phyloP scores from a whole-genome alignment of 2,888 invertebrate species.

The Eristalis tenax region DNA sequence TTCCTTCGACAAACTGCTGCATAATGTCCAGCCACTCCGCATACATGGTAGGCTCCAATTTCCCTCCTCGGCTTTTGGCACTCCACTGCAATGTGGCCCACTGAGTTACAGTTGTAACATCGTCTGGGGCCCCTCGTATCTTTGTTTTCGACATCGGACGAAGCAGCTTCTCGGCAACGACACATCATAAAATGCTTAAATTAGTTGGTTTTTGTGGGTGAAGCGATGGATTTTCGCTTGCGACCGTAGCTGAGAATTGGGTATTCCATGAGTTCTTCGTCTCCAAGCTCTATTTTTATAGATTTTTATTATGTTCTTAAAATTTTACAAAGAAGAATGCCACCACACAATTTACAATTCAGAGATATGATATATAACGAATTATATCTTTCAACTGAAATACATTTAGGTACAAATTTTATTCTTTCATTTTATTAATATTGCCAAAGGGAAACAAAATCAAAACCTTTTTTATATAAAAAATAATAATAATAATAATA shows the following conservation, averaged over 20 bases:
- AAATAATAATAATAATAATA: no score
- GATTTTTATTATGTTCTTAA: no score
- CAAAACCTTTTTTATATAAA: no score
- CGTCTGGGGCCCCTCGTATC: not conserved
- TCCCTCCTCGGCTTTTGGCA: slow-evolving; percentile 56
- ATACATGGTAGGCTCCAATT: slow-evolving; percentile 39
- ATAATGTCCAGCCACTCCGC: slow-evolving; percentile 39
- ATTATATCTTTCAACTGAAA: no score
- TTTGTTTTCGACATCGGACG: not conserved
- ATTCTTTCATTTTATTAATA: no score
- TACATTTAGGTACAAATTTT: no score
- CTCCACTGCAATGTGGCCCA: slow-evolving; percentile 43
- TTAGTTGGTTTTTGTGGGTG: not conserved
- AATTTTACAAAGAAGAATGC: no score
- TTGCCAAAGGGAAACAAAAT: no score
- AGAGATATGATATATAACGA: no score
- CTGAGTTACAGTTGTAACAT: slow-evolving; percentile 52
- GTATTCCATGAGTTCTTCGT: not conserved
- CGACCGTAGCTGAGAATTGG: not conserved
- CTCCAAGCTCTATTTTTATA: no score
- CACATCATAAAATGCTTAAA: not conserved
- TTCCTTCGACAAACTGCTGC: slow-evolving; percentile 46
- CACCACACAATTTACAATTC: no score
- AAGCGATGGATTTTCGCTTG: slow-evolving; percentile 1
- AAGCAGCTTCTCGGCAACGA: not conserved